Evolutionary conservation across 2,797 vertebrate genomes (phyloP), one percentile per base, ranked within the genome.

Genomic region (Synaphobranchus kaupii): DNA sequence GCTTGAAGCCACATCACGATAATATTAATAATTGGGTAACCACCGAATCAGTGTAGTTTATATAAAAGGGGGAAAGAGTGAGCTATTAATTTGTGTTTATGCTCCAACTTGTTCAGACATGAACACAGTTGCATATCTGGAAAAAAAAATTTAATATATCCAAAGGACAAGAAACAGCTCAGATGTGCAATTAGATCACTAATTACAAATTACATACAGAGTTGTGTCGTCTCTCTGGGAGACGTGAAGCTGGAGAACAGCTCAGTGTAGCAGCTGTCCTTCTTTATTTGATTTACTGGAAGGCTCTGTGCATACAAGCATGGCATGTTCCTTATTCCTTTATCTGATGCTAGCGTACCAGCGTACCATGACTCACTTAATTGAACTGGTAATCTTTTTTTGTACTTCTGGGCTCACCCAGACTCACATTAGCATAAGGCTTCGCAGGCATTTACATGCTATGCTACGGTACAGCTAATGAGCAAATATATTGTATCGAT

Each of bases 21-120:
- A 31, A 73, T 73, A 13, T 20, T 13, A 73, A 73, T 73, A 73
- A 73, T 34, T 73, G 28, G 28, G 10, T 34, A 73, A 34, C 68
- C 68, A 73, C 68, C 34, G 31, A 73, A 66, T 66, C 60, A 66
- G 60, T 66, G 60, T 66, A 66, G 60, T 66, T 66, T 66, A n/a
- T n/a, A 66, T 25, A 66, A 66, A 5, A 66, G 25, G 22, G 20
- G n/a, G 60, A 66, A n/a, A 66, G 60, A 66, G 60, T n/a, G 22
- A 9, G 22, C 25, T 31, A 20, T 76, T 34, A 15, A 76, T 76
- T 76, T 73, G 4, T 76, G 71, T 76, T 76, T 17, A 71, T 39
- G 17, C 13, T 76, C 15, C 13, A 76, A 4, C 31, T 76, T 76
- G 71, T 39, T 39, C 31, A 34, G 71, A 76, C 71, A 68, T 31